Base-by-base conservation (phyloP, 1,140 invertebrate species). In the Scaptomyza pallida region DNA sequence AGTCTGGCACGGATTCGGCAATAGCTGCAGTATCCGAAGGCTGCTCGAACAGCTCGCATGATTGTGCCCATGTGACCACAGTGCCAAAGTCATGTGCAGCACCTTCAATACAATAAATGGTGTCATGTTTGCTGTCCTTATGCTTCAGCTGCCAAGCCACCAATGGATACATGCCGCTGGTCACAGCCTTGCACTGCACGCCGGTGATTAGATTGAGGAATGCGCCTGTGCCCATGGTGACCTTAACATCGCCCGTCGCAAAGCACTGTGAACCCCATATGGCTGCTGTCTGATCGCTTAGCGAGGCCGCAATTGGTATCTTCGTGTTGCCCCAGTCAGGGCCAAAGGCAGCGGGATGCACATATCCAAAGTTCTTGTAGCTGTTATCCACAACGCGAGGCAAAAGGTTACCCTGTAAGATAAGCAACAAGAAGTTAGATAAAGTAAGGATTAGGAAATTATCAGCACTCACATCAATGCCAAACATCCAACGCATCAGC, bases 171-270 rank as follows among this genome's bases (percentile, higher is more conserved):
- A 99, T 92, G 0, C 95, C 96, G 33, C 93, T 92, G 4, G 97
- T 91, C 17, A 96, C 97, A 0, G 96, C 95, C 90, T 97, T 95
- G 4, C 97, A 95, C 30, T 93, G 91, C 5, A 71, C 75, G 1
- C 96, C 97, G 1, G 97, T 98, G 83, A 98, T 97, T 6, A 98
- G 93, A 89, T 99, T 95, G 1, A 99, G 91, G 91, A 99, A 99
- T 1, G 96, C 96, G 0, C 98, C 81, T 0, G 98, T 99, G 0
- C 98, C 98, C 92, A 99, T 93, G 0, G 98, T 99, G 13, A 98
- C 92, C 90, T 99, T 99, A 0, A 98, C 93, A 89, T 97, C 95
- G 12, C 97, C 97, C 2, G 93, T 91, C 0, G 94, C 90, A 89
- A 96, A 97, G 85, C 97, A 98, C 68, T 96, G 96, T 0, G 96